These are phyloP conservation scores for Anseranas semipalmata DNA, from an alignment of 2,113 vertebrate genomes.

Conservation along the genomic window DNA sequence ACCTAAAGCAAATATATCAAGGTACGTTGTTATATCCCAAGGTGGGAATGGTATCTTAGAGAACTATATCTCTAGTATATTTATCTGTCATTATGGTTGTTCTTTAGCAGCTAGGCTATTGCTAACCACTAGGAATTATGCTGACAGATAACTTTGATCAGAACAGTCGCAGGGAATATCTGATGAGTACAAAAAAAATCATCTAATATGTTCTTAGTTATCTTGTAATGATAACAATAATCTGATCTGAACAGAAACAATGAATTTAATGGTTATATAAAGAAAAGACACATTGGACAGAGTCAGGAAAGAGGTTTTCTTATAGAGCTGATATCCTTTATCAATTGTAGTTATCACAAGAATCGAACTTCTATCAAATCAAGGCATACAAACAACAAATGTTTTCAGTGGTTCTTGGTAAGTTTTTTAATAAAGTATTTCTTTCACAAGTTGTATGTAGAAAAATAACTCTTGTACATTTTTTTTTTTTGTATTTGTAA, in stretches of 20 bases:
- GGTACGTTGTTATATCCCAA: not conserved
- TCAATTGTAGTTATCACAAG: not conserved
- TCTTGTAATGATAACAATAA: not conserved
- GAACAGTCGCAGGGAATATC: not conserved
- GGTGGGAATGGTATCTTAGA: not conserved
- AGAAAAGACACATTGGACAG: not conserved
- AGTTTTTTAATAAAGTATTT: not conserved
- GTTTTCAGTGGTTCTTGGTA: not conserved
- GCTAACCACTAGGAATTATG: not conserved
- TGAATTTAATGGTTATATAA: not conserved
- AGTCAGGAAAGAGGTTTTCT: not conserved
- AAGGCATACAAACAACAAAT: not conserved
- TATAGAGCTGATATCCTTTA: not conserved
- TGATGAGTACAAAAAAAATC: not conserved
- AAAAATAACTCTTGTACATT: not conserved
- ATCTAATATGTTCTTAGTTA: not conserved
- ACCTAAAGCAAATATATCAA: not conserved
- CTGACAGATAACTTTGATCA: not conserved
- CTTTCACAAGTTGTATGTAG: not conserved
- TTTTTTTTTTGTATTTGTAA: not conserved
- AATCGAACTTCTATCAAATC: not conserved
- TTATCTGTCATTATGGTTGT: not conserved
- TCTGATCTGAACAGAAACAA: not conserved
- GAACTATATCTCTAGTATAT: accelerated
- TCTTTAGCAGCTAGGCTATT: not conserved